These are phyloP conservation scores for Latrodectus hesperus DNA, from an alignment of 2,888 invertebrate genomes.

Conservation along the genomic window DNA sequence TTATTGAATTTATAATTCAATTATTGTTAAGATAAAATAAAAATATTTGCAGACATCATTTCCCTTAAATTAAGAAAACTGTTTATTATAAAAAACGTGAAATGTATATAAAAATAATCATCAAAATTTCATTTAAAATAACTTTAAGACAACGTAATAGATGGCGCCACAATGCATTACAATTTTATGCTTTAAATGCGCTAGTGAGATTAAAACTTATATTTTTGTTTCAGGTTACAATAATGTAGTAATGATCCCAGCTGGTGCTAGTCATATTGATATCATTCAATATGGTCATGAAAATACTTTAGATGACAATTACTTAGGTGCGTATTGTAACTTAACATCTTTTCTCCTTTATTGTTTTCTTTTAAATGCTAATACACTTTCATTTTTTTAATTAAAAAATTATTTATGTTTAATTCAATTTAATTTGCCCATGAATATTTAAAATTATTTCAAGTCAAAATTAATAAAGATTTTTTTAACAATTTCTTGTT, in stretches of 20 bases:
- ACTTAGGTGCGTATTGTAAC: conserved; percentile 55
- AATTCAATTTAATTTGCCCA: neutral
- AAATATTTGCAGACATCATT: too few species aligned
- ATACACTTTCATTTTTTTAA: neutral
- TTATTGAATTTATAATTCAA: too few species aligned
- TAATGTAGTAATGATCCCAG: conserved; percentile 79
- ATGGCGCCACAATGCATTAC: too few species aligned
- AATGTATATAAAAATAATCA: too few species aligned
- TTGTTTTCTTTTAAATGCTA: neutral
- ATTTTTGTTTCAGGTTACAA: conserved; percentile 76
- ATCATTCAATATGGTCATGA: conserved; percentile 78
- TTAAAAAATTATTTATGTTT: neutral
- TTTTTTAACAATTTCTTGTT: neutral
- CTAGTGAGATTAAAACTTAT: too few species aligned
- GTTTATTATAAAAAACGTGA: too few species aligned
- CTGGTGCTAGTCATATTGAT: conserved; percentile 82
- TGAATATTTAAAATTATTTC: neutral
- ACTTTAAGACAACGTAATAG: too few species aligned
- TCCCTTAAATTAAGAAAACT: too few species aligned
- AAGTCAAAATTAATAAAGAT: neutral
- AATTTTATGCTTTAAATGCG: too few species aligned
- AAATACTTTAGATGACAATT: conserved; percentile 65
- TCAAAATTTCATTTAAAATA: too few species aligned
- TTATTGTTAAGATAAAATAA: too few species aligned
- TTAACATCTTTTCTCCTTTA: neutral